phyloP scores from a whole-genome alignment of 2,888 invertebrate species.

The Periphyllus acericola region DNA sequence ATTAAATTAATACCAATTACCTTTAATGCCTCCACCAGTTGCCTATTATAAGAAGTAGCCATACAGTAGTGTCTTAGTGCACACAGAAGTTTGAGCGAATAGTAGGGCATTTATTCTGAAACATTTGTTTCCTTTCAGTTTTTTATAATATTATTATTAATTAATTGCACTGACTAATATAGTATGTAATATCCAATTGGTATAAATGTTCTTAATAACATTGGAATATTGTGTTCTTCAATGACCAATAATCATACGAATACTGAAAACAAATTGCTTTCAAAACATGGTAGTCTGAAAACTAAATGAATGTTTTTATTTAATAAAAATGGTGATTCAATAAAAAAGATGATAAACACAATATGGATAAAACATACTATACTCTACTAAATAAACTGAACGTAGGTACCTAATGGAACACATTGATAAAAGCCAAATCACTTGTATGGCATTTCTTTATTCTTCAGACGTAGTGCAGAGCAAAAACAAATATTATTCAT shows the following conservation, averaged over 20 bases:
- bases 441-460: conserved; percentile 44
- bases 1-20: conserved; percentile 39
- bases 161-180: conserved; percentile 32
- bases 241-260: conserved; percentile 36
- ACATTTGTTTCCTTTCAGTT: conserved; percentile 52
- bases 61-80: conserved; percentile 32
- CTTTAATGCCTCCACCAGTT: conserved; percentile 55
- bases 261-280: conserved; percentile 40
- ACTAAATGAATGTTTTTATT: not conserved
- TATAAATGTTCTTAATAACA: conserved; percentile 19
- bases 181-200: conserved; percentile 52
- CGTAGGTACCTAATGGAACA: conserved; percentile 54
- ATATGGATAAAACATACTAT: conserved; percentile 56
- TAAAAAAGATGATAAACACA: conserved; percentile 35
- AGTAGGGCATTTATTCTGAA: conserved; percentile 56
- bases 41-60: conserved; percentile 54
- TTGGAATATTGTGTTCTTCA: conserved; percentile 25
- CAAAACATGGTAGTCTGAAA: conserved; percentile 19
- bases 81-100: conserved; percentile 49
- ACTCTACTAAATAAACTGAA: conserved; percentile 53
- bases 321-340: conserved; percentile 27
- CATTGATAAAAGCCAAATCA: conserved; percentile 46
- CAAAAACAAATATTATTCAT: conserved; percentile 50
- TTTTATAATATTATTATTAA: conserved; percentile 11
- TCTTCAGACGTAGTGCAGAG: conserved; percentile 41